These are phyloP conservation scores for Synchiropus splendidus DNA, from an alignment of 2,113 vertebrate genomes.

Conservation along the genomic window DNA sequence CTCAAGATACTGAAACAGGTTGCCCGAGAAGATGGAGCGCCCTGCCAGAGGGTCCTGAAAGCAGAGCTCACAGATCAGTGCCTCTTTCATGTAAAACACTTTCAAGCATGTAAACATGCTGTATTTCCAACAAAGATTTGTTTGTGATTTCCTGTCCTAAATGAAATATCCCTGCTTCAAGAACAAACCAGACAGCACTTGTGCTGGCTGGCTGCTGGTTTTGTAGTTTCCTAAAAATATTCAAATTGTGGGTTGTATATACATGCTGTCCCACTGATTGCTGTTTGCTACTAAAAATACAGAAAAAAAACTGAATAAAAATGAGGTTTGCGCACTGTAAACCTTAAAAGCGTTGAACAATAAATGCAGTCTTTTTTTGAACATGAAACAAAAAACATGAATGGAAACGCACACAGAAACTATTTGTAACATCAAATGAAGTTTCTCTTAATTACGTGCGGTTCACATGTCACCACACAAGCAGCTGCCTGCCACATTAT, in stretches of 20 bases:
- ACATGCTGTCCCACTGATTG: neutral
- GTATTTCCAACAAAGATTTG: too few species aligned
- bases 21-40: slow-evolving; percentile 84
- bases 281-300: too few species aligned
- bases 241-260: neutral
- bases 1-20: slow-evolving; percentile 86
- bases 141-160: too few species aligned
- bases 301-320: neutral
- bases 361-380: neutral
- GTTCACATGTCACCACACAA: neutral
- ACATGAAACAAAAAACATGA: neutral
- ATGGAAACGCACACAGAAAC: neutral
- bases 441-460: too few species aligned
- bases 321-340: too few species aligned
- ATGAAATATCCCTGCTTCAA: too few species aligned
- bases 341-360: too few species aligned
- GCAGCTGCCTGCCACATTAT: slow-evolving; percentile 8
- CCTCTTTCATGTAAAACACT: neutral
- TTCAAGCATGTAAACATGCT: too few species aligned
- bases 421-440: too few species aligned
- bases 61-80: neutral
- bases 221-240: too few species aligned
- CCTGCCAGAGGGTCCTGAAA: slow-evolving; percentile 78
- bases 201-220: neutral
- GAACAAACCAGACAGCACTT: too few species aligned